phyloP scores from a whole-genome alignment of 2,888 invertebrate species.

The Limulus polyphemus region DNA sequence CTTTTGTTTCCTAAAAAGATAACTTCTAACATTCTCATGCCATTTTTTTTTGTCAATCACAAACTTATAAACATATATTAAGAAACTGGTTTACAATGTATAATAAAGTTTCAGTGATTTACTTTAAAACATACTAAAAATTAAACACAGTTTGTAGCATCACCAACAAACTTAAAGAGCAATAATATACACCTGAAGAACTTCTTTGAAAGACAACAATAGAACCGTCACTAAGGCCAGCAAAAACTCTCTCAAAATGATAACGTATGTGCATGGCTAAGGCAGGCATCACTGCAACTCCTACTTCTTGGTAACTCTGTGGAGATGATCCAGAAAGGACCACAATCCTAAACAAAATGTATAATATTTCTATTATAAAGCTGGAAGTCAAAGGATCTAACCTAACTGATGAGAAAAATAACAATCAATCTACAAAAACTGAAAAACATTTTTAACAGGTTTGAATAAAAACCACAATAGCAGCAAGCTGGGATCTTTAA shows the following conservation, averaged over 20 bases:
- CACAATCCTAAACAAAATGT: slow-evolving; percentile 46
- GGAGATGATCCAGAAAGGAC: slow-evolving; percentile 73
- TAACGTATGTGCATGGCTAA: slow-evolving; percentile 61
- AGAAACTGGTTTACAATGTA: too few species aligned
- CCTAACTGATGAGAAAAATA: neutral
- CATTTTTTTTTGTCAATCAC: too few species aligned
- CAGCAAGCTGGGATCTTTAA: too few species aligned
- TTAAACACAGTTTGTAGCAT: neutral
- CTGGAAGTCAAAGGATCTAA: neutral
- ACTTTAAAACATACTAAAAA: too few species aligned
- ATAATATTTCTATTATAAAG: slow-evolving; percentile 8
- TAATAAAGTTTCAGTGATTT: too few species aligned
- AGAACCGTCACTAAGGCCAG: slow-evolving; percentile 66
- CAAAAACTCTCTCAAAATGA: slow-evolving; percentile 75
- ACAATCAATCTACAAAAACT: too few species aligned
- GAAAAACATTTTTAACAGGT: too few species aligned
- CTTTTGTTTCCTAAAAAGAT: too few species aligned
- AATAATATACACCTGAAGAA: slow-evolving; percentile 12
- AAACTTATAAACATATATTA: too few species aligned
- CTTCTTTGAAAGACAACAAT: slow-evolving; percentile 58
- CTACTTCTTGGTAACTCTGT: slow-evolving; percentile 56
- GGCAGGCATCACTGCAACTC: slow-evolving; percentile 31
- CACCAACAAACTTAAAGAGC: neutral
- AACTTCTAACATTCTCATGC: too few species aligned
- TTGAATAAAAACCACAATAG: too few species aligned